phyloP scores from a whole-genome alignment of 2,888 invertebrate genomes.

The Eupsilia transversa region DNA sequence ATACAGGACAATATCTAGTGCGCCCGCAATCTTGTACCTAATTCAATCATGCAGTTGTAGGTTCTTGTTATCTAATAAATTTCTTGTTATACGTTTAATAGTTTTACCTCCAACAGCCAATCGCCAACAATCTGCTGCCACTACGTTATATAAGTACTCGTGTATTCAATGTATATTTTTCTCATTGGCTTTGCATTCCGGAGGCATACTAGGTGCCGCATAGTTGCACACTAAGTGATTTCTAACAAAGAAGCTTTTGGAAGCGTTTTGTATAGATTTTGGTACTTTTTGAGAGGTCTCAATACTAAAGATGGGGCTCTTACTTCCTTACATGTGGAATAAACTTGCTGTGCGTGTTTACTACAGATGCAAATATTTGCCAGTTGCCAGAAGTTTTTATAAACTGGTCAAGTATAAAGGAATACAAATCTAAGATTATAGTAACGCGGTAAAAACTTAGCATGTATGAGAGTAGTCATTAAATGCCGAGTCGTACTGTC shows the following conservation, averaged over 20 bases:
- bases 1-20: slow-evolving; percentile 32
- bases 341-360: neutral
- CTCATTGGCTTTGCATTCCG: slow-evolving; percentile 20
- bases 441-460: slow-evolving; percentile 9
- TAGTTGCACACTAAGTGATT: neutral
- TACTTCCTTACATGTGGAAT: neutral
- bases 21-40: slow-evolving; percentile 21
- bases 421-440: slow-evolving; percentile 3
- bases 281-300: neutral
- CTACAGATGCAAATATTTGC: neutral
- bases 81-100: slow-evolving; percentile 52
- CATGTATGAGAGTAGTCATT: slow-evolving; percentile 14
- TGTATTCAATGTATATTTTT: slow-evolving; percentile 11
- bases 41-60: slow-evolving; percentile 38
- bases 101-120: slow-evolving; percentile 50
- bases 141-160: slow-evolving; percentile 11
- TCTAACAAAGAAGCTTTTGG: slow-evolving; percentile 13
- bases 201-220: slow-evolving; percentile 2
- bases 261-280: slow-evolving; percentile 7
- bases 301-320: neutral
- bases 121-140: slow-evolving; percentile 41
- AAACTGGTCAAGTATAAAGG: neutral
- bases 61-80: slow-evolving; percentile 55
- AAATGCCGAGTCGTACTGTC: slow-evolving; percentile 25
- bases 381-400: neutral